These are phyloP conservation scores for Agapostemon virescens DNA, from an alignment of 2,888 invertebrate species.

Conservation along the genomic window DNA sequence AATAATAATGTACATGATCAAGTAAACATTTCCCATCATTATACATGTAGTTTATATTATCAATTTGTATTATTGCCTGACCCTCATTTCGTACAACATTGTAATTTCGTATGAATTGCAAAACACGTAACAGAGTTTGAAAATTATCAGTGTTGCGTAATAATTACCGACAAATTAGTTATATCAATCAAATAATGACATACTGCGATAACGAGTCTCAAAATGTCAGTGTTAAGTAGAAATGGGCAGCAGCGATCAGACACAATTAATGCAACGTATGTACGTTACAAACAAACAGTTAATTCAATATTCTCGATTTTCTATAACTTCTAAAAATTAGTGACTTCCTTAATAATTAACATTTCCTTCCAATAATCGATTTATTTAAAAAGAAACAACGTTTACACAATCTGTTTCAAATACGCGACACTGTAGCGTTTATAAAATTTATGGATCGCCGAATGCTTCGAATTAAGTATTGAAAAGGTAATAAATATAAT, in stretches of 20 bases:
- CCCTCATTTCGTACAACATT: background rate
- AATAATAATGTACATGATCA: background rate
- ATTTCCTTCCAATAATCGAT: too few species aligned
- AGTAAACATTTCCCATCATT: background rate
- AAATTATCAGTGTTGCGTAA: too few species aligned
- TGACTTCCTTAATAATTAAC: background rate
- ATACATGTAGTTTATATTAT: too few species aligned
- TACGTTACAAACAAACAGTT: too few species aligned
- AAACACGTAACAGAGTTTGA: too few species aligned
- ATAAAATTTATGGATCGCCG: too few species aligned
- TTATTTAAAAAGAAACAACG: too few species aligned
- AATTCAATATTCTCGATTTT: background rate
- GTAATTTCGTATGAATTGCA: background rate
- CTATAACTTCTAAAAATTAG: background rate
- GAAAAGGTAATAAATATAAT: too few species aligned
- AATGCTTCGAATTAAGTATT: too few species aligned
- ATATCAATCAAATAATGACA: background rate
- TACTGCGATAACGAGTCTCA: background rate
- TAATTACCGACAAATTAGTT: background rate
- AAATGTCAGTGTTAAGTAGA: background rate
- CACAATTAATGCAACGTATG: background rate
- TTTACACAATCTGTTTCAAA: too few species aligned
- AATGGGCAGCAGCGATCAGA: background rate
- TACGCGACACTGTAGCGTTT: too few species aligned
- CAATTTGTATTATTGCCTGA: background rate